phyloP scores from a whole-genome alignment of 2,797 vertebrate species.

The Tenualosa ilisha region DNA sequence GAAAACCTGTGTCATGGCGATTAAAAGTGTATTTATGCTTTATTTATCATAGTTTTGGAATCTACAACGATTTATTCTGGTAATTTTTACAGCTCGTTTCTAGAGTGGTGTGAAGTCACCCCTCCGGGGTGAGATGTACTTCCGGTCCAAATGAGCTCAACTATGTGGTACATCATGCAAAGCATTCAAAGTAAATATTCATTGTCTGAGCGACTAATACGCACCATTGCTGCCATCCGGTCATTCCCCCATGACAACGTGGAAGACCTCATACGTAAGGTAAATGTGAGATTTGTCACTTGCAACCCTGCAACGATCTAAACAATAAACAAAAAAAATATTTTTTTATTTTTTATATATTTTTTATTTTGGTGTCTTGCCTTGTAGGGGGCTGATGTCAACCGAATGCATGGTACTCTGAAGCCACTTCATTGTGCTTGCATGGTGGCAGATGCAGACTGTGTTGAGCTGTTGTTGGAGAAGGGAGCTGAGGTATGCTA shows the following conservation, averaged over 20 bases:
- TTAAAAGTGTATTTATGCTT: background rate
- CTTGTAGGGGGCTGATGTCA: constrained; percentile 90
- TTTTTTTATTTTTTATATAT: too few relatives aligned
- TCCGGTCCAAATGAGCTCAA: constrained; percentile 84
- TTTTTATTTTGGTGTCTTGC: constrained; percentile 8
- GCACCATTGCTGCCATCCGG: constrained; percentile 93
- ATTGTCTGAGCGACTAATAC: constrained; percentile 92
- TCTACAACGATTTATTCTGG: background rate
- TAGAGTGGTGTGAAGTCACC: constrained; percentile 61
- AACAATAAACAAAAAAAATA: background rate
- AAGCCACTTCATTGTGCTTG: constrained; percentile 97
- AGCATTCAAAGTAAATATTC: constrained; percentile 97
- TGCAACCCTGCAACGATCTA: background rate
- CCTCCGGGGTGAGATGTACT: constrained; percentile 76
- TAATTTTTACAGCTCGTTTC: constrained; percentile 42
- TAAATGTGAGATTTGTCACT: constrained; percentile 51
- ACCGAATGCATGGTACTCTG: constrained; percentile 93
- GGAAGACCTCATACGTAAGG: constrained; percentile 93
- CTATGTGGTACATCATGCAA: constrained; percentile 99
- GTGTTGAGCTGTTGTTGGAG: constrained; percentile 92
- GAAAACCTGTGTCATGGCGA: background rate
- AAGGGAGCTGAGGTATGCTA: constrained; percentile 90
- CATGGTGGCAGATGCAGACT: constrained; percentile 95
- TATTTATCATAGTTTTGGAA: background rate
- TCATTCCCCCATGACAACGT: constrained; percentile 96